Evolutionary conservation across 2,888 invertebrate genomes (phyloP).

Genomic region (Pristionchus arcanus): DNA sequence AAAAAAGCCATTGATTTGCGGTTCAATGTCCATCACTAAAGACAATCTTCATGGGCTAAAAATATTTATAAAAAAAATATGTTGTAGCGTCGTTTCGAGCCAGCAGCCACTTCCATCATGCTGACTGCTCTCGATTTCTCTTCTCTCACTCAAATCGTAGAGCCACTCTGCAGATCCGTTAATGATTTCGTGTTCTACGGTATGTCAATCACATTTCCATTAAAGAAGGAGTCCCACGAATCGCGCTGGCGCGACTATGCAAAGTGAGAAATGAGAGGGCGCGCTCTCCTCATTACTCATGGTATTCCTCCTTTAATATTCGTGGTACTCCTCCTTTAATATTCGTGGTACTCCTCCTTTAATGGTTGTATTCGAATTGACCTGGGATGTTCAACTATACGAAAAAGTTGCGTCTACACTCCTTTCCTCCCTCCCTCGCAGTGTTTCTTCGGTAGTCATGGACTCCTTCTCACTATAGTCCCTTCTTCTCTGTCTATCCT

Average conservation of each 20-base stretch:
- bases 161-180: conserved; percentile 73
- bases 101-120: conserved; percentile 67
- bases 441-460: conserved; percentile 28
- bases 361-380: not conserved
- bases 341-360: no score
- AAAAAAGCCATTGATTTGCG: no score
- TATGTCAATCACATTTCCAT: not conserved
- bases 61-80: not conserved
- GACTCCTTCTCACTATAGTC: conserved; percentile 36
- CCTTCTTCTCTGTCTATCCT: conserved; percentile 11
- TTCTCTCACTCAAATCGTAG: conserved; percentile 65
- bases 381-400: not conserved
- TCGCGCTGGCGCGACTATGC: no score
- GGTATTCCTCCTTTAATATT: no score
- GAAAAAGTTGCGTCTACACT: not conserved
- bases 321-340: no score
- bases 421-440: not conserved
- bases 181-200: conserved; percentile 65
- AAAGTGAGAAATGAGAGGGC: no score
- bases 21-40: no score
- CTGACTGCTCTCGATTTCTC: conserved; percentile 72
- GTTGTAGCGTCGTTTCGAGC: conserved; percentile 61
- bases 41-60: no score
- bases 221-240: no score
- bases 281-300: no score